Base-by-base conservation (phyloP, 2,113 vertebrate species). In the Poeciliopsis retropinna region DNA sequence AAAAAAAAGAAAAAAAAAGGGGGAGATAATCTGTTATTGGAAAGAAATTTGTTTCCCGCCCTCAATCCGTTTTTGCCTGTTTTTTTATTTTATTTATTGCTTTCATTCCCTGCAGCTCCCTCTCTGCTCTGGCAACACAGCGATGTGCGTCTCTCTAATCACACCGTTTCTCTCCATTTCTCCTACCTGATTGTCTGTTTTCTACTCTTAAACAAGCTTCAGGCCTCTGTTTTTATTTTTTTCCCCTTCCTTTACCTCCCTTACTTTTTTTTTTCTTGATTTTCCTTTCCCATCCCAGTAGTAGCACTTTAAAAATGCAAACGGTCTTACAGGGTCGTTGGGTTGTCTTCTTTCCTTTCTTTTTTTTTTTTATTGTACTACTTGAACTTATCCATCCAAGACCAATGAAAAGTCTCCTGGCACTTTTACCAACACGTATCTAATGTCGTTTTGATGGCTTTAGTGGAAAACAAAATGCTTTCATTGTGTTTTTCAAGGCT, bases 11-110 rank as follows among this genome's bases (percentile, higher is more conserved):
- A 14, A 0, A 65, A n/a, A 63, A 74, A 75, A 63, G 47, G 83
- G 54, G 61, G 44, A 64, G 69, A 76, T 88, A 4, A 80, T 78
- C 69, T 73, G 69, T 73, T 37, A 64, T 0, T 77, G 64, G 67
- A 67, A 28, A 28, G 61, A 47, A 81, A 85, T 81, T 79, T 0
- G 79, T 79, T 70, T 41, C 1, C 1, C 47, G 28, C 72, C 69
- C 63, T 71, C 72, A 14, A 19, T 79, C 65, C 69, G 66, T 67
- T 84, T 69, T 67, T 5, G 22, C 65, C 57, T 14, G 72, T 44
- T 72, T 57, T 72, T 32, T 32, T 30, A 0, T 32, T 34, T 27
- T 47, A 44, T 86, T 82, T 82, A 87, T 84, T 74, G 79, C 67
- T 67, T 57, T 75, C 75, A 31, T 63, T 88, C 62, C 25, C 77